Base-by-base conservation (phyloP, 1,140 invertebrate species). In the Cheumatopsyche charites region DNA sequence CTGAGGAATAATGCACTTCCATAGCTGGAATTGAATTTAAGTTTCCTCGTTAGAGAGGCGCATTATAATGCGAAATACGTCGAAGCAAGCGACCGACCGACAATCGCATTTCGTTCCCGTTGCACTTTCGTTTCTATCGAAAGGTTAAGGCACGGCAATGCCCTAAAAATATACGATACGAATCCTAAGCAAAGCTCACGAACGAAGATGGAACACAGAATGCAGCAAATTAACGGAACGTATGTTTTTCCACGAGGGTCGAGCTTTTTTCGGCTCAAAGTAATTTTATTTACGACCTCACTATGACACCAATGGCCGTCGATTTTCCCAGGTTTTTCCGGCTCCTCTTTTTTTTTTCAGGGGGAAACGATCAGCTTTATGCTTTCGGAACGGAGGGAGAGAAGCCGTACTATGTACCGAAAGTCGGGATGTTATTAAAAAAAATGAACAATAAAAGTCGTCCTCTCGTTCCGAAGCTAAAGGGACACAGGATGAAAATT, bases 21-120 rank as follows among this genome's bases (percentile, higher is more conserved):
- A 68, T 68, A 55, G 29, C 66, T 36, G 66, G 47, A 68, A 68
- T 68, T 68, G 66, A 68, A 68, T 68, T 68, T 52, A 68, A 23
- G 66, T 55, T 68, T 55, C 45, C 66, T 68, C 29, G 66, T 68
- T 55, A 68, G 26, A 47, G 26, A 26, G 66, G 49, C 41, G 66
- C 66, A 49, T 58, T 43, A 63, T 66, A 68, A 68, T 68, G 47
- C 66, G 21, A 36, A 23, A 15, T 9, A 21, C 63, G 63, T 47
- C n/a, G 25, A 29, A 62, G 58, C 58, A 4, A n/a, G 58, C 58
- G 12, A n/a, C 11, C 13, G 19, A 36, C 62, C 29, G 15, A 43
- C 41, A 63, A 49, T 41, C 25, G 43, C 21, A 21, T 45, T 66
- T 49, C n/a, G 15, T 47, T 66, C 42, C 17, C 63, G n/a, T 6